phyloP scores from a whole-genome alignment of 64 coral and sea anemone genomes.

The Hydrozoanthus tunicans region DNA sequence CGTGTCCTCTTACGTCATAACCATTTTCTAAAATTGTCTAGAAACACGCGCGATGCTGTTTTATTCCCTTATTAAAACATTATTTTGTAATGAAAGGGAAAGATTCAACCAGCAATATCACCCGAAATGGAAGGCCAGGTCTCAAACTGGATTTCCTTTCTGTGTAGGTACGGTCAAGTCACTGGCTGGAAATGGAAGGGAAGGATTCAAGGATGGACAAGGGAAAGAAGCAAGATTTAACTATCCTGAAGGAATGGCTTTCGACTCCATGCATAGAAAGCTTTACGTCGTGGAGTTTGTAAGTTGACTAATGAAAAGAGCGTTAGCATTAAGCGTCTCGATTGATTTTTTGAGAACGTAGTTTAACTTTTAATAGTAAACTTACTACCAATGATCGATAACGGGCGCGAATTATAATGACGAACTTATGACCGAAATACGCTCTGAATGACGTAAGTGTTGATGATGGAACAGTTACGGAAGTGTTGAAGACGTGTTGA shows the following conservation, averaged over 20 bases:
- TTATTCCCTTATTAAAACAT: no score
- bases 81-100: no score
- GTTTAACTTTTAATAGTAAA: no score
- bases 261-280: constrained; percentile 66
- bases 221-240: constrained; percentile 76
- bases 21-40: no score
- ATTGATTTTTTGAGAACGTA: background rate
- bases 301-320: constrained; percentile 32
- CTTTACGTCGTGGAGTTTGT: constrained; percentile 92
- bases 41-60: no score
- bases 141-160: background rate
- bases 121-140: no score
- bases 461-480: background rate
- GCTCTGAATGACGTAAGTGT: background rate
- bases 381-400: background rate
- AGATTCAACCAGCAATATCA: no score
- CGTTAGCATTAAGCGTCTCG: background rate
- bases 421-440: background rate
- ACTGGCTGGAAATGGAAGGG: constrained; percentile 66
- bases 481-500: no score
- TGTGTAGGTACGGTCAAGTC: constrained; percentile 63
- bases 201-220: constrained; percentile 79
- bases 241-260: constrained; percentile 84
- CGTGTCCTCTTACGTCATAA: no score
- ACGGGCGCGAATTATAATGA: background rate